Evolutionary conservation across 2,113 vertebrate genomes (phyloP).

Genomic region (Charina bottae): DNA sequence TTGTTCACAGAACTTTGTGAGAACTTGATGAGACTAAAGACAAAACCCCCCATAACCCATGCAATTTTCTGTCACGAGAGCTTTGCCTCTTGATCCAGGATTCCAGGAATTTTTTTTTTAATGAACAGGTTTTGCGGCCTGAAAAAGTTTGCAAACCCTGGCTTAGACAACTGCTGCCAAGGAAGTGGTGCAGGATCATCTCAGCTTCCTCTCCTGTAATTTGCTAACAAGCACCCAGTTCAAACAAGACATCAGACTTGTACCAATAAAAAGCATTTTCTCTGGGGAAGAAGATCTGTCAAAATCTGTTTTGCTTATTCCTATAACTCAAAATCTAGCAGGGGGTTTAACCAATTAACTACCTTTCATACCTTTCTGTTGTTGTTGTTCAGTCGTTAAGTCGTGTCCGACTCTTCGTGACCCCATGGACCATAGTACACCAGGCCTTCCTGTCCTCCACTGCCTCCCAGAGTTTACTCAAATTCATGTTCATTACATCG

Average conservation of each 20-base stretch:
- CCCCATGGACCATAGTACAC: too few relatives aligned
- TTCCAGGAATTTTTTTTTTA: background rate
- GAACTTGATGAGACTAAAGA: background rate
- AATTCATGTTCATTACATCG: too few relatives aligned
- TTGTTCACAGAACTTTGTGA: background rate
- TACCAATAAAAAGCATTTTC: slow-evolving; percentile 25
- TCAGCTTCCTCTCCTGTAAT: background rate
- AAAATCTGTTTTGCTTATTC: slow-evolving; percentile 30
- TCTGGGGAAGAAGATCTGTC: background rate
- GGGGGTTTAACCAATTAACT: background rate
- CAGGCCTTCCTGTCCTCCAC: too few relatives aligned
- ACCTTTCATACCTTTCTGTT: slow-evolving; percentile 15
- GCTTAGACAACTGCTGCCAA: background rate
- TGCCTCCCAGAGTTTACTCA: too few relatives aligned
- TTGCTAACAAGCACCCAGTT: background rate
- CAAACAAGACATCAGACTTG: background rate
- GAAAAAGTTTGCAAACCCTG: background rate
- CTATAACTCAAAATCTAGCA: slow-evolving; percentile 16
- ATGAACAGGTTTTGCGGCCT: background rate
- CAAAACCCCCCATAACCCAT: background rate
- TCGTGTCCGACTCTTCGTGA: too few relatives aligned
- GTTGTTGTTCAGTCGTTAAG: too few relatives aligned
- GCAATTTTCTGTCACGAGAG: background rate
- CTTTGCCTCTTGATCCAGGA: background rate
- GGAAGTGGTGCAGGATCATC: background rate